Evolutionary conservation across 1,140 invertebrate genomes (phyloP).

Genomic region (Macrobrachium rosenbergii): DNA sequence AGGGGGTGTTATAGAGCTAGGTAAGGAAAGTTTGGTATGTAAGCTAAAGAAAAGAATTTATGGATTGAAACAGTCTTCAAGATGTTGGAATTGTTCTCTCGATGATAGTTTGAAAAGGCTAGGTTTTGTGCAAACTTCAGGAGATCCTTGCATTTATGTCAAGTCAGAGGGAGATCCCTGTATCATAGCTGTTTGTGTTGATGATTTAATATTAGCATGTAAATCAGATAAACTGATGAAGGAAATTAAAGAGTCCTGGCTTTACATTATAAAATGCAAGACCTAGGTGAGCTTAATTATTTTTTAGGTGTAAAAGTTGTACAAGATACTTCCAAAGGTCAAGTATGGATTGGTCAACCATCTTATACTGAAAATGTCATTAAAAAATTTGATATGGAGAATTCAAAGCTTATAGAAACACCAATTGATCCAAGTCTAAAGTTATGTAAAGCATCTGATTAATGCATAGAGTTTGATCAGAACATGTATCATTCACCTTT

Average conservation of each 20-base stretch:
- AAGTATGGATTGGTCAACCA: conserved; percentile 68
- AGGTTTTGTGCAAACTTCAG: no score
- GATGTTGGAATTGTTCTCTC: conserved; percentile 66
- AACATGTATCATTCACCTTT: conserved; percentile 37
- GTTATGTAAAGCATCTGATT: conserved; percentile 40
- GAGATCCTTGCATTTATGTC: no score
- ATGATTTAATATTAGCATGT: no score
- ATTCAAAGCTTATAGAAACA: conserved; percentile 69
- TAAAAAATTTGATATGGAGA: conserved; percentile 67
- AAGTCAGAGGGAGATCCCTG: no score
- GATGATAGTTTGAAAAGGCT: conserved; percentile 39
- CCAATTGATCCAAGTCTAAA: conserved; percentile 66
- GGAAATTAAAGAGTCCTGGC: no score
- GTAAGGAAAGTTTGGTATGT: conserved; percentile 64
- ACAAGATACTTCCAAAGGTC: no score
- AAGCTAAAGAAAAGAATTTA: conserved; percentile 70
- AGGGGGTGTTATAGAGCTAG: conserved; percentile 41
- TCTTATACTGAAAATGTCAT: conserved; percentile 69
- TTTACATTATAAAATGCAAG: no score
- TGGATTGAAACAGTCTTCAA: conserved; percentile 68
- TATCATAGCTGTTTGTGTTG: no score
- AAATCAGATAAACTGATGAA: no score
- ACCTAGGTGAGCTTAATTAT: no score
- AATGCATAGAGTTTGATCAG: conserved; percentile 1
- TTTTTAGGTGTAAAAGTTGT: no score